Evolutionary conservation across 2,888 invertebrate genomes (phyloP), one percentile per base, ranked within the genome.

Genomic region (Folsomia candida): DNA sequence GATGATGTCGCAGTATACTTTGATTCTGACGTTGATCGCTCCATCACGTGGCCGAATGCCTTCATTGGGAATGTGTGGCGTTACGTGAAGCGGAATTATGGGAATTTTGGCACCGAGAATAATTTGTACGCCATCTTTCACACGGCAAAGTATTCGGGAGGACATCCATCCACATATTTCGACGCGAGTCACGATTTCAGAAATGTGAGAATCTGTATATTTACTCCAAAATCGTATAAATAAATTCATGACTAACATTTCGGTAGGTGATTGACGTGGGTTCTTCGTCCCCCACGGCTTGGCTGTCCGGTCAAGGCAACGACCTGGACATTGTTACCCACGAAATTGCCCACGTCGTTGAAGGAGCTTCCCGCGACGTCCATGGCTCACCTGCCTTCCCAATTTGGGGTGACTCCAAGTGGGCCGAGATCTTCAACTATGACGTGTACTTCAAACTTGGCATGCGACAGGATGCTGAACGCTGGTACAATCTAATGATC

Each of bases 331-430:
- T 71, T 2, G 54, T 68, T 4, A 72, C 77, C n/a, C 76, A 76
- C 51, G 77, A 76, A 71, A 68, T 78, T 1, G 73, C 73, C 11
- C 76, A 76, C 28, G 67, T 78, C 62, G 78, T 78, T 9, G 77
- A 77, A 61, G 67, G 67, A 20, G 69, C 76, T 2, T 65, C 70
- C 2, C 71, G 76, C 24, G 73, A 72, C 0, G 60, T 72, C 24
- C 73, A 75, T 51, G 69, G 69, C 20, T 76, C 76, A 3, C 78
- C 78, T 11, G 70, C 73, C 2, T 77, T 71, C 63, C 72, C 68
- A 18, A 47, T 78, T 11, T 78, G 78, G 78, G 75, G 69, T 62
- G 76, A 76, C 51, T 60, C 20, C 2, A 73, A 76, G 18, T 76
- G 69, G 28, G 70, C 71, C n/a, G 73, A 76, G 63, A 76, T 76